phyloP scores from a whole-genome alignment of 1,140 invertebrate species.

The Drosophila pallidifrons region DNA sequence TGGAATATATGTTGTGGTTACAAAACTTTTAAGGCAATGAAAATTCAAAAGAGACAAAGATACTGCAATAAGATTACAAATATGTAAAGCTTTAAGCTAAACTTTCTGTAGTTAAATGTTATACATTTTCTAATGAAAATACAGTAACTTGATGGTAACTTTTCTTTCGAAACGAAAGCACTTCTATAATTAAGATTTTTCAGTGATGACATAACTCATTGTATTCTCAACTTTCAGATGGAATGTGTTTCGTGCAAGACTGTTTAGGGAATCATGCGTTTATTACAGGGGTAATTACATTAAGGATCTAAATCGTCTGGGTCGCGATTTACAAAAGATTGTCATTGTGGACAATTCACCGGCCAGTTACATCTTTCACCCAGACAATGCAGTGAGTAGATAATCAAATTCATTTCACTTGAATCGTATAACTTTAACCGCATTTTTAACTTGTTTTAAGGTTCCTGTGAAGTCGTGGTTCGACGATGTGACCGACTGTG shows the following conservation, averaged over 20 bases:
- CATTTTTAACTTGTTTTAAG: conserved; percentile 85
- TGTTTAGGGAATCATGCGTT: conserved; percentile 99
- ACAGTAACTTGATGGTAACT: background rate
- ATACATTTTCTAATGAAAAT: background rate
- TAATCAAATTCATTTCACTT: background rate
- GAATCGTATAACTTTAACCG: too few species aligned
- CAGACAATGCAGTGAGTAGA: conserved; percentile 97
- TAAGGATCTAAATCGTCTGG: conserved; percentile 99
- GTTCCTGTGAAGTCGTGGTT: conserved; percentile 99
- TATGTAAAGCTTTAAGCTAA: background rate
- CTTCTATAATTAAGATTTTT: background rate
- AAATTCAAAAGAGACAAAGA: background rate
- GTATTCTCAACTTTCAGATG: conserved; percentile 87
- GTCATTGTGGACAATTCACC: conserved; percentile 99
- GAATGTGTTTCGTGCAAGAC: conserved; percentile 97
- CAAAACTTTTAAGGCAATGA: background rate
- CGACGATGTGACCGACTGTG: conserved; percentile 98
- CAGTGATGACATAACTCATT: background rate
- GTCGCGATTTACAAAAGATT: conserved; percentile 97
- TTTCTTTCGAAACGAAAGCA: background rate
- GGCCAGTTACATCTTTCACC: conserved; percentile 99
- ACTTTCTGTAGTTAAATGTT: background rate
- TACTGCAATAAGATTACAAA: background rate
- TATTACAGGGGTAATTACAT: conserved; percentile 99
- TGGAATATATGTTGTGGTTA: conserved; percentile 8